A percentile compares a stretch with the other conserved stretches of the same genome.
Evolutionary conservation across 1,140 invertebrate species (phyloP).

Genomic region (Zaprionus kolodkinae): DNA sequence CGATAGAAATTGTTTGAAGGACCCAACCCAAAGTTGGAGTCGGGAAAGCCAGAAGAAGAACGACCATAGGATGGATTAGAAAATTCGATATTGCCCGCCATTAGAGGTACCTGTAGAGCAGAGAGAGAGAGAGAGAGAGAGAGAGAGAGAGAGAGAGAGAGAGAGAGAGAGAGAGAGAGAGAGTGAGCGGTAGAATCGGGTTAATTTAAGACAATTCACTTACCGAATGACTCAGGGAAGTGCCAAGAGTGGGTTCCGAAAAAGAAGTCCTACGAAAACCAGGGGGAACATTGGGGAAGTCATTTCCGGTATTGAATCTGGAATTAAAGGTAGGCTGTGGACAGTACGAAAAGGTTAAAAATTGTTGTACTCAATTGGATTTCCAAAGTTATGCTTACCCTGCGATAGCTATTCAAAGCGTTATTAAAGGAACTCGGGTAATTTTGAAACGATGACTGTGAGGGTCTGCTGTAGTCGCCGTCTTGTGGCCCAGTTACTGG

Average conservation of each 20-base stretch:
- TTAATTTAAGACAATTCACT: neutral
- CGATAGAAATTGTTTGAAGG: slow-evolving; percentile 51
- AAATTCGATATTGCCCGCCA: neutral
- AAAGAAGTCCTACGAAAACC: neutral
- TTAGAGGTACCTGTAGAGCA: slow-evolving; percentile 11
- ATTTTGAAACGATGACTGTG: too few species aligned
- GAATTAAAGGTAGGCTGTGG: neutral
- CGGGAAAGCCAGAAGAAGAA: neutral
- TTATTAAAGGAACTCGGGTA: neutral
- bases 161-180: neutral
- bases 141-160: neutral
- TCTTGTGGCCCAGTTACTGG: neutral
- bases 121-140: neutral
- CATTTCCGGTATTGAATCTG: neutral
- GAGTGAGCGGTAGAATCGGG: neutral
- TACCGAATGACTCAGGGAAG: slow-evolving; percentile 14
- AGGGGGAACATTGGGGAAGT: neutral
- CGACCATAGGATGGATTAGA: neutral
- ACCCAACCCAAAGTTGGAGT: neutral
- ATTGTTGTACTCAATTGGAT: neutral
- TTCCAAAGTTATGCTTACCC: neutral
- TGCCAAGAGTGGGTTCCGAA: neutral
- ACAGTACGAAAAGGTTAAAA: too few species aligned
- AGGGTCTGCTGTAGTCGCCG: neutral
- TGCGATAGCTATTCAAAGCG: neutral